Base-by-base conservation (phyloP, 2,888 invertebrate genomes). In the Drosophila nr. perissopoda region DNA sequence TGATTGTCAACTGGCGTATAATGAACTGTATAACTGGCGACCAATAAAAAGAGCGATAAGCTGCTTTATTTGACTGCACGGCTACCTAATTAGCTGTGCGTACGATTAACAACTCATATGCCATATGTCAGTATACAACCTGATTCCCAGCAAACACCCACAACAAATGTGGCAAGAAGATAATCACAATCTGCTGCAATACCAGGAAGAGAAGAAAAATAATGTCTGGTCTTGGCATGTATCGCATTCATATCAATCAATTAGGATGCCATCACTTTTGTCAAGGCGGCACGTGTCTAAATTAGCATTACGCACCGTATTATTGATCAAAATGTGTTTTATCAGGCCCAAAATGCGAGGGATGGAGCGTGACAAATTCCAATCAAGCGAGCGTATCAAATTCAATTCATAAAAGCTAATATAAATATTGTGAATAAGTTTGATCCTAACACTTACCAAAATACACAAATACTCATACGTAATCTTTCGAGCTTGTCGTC, bases 11-110 rank as follows among this genome's bases (percentile, higher is more conserved):
- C 45, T 25, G 45, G 4, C 45, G 52, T 67, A 52, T 18, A 45
- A 49, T 60, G 21, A 56, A 51, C 60, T 63, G 33, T 59, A 76
- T 67, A 76, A 72, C 65, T 68, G 72, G 31, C 62, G 69, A 68
- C 54, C 69, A 81, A 87, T 83, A 76, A 87, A 82, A 42, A 63
- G 38, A 54, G 62, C 60, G 83, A 87, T 77, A 85, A 85, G 83
- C 69, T 63, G 71, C 68, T 73, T 78, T 69, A 61, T 71, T 66
- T 63, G 25, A 25, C 33, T 40, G 6, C 54, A 48, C 68, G 74
- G 51, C 51, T 74, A 78, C 62, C 83, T 87, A 85, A 87, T 85
- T 83, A 85, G 65, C 34, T 56, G 69, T 11, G 11, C 21, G 42
- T 31, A 72, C 66, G 71, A 78, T 78, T 78, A 78, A 53, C 75